Evolutionary conservation across 2,888 invertebrate genomes (phyloP).

Genomic region (Zygothrica quintamaculata): DNA sequence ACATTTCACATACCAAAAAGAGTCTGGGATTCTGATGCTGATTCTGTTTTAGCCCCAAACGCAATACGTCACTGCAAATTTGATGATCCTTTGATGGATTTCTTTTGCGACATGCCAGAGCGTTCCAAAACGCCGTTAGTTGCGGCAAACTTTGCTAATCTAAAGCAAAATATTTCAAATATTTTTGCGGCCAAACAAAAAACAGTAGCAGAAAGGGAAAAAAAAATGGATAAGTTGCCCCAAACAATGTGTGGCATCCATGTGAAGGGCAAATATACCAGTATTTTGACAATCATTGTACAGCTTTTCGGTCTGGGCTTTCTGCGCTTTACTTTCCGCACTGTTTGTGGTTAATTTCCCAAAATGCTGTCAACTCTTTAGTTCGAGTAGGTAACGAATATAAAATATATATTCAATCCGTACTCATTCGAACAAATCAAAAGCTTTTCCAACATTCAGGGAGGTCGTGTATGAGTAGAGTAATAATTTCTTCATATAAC

Average conservation of each 20-base stretch:
- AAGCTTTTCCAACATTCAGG: constrained; percentile 23
- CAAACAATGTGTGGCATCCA: constrained; percentile 65
- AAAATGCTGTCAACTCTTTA: constrained; percentile 53
- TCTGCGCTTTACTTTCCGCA: constrained; percentile 55
- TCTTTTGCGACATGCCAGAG: constrained; percentile 38
- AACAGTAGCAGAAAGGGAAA: constrained; percentile 12
- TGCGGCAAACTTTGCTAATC: constrained; percentile 65
- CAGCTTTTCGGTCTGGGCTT: constrained; percentile 19
- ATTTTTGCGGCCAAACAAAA: constrained; percentile 37
- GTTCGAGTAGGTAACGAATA: constrained; percentile 59
- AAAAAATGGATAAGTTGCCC: constrained; percentile 15
- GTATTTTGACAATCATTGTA: constrained; percentile 48
- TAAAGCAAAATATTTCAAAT: constrained; percentile 70
- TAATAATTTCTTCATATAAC: constrained; percentile 37
- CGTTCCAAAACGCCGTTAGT: constrained; percentile 69
- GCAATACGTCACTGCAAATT: constrained; percentile 72
- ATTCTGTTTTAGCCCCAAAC: constrained; percentile 29
- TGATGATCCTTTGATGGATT: constrained; percentile 80
- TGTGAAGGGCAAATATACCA: constrained; percentile 59
- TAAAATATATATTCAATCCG: constrained; percentile 26
- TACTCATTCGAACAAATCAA: constrained; percentile 50
- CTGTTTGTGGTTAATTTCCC: constrained; percentile 71
- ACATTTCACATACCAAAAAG: constrained; percentile 55
- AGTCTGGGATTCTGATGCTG: constrained; percentile 31
- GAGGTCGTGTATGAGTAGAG: neutral